A percentile compares a stretch with the other conserved stretches of the same genome.
Evolutionary conservation across 2,888 invertebrate genomes (phyloP).

Genomic region (Buathra laborator): DNA sequence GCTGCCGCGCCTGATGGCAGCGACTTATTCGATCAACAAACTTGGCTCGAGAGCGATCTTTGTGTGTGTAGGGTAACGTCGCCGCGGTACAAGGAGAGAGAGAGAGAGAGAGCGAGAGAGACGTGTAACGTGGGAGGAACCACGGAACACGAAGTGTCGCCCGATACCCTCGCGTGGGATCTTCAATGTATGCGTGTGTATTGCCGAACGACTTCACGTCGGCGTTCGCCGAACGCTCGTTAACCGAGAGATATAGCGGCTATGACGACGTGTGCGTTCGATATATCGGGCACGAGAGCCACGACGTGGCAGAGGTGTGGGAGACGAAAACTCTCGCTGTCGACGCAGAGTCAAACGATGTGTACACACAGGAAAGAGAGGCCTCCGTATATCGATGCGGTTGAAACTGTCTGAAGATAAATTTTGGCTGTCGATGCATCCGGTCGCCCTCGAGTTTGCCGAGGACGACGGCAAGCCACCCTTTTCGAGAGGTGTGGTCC

Average conservation of each 20-base stretch:
- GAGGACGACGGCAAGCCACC: background rate
- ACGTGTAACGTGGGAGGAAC: conserved; percentile 56
- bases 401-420: conserved; percentile 5
- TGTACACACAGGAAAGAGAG: background rate
- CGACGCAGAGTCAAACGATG: background rate
- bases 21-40: conserved; percentile 71
- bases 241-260: conserved; percentile 32
- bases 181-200: conserved; percentile 73
- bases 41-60: conserved; percentile 76
- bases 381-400: background rate
- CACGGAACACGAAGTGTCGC: conserved; percentile 63
- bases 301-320: conserved; percentile 6
- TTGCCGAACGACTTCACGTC: conserved; percentile 74
- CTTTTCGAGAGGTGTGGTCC: conserved; percentile 10
- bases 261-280: conserved; percentile 73
- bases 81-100: conserved; percentile 26
- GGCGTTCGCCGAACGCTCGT: conserved; percentile 46
- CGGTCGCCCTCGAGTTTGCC: conserved; percentile 9
- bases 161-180: conserved; percentile 79
- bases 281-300: conserved; percentile 41
- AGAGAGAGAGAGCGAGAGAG: conserved; percentile 12
- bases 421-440: conserved; percentile 13
- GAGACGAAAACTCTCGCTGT: conserved; percentile 20
- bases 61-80: conserved; percentile 60
- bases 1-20: conserved; percentile 60